Conservation (phyloP, 2,797 vertebrate genomes). For the Staurois parvus region DNA sequence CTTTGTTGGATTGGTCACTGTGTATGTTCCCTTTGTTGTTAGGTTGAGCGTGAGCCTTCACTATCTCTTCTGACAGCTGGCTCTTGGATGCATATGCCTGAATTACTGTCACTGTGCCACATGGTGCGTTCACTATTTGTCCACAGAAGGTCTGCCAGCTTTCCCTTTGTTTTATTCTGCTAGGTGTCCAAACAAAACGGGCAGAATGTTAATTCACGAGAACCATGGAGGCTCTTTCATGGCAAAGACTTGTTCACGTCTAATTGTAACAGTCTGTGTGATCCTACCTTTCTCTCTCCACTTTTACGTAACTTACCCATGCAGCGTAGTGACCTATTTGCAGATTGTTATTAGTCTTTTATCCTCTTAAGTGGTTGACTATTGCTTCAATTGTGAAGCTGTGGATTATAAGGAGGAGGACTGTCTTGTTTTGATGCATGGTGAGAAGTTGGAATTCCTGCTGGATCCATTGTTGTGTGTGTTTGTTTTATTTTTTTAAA, state of each 20-base stretch:
- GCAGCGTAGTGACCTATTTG: slow-evolving; percentile 71
- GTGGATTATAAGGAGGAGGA: slow-evolving; percentile 69
- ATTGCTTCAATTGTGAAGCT: slow-evolving; percentile 74
- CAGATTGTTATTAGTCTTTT: slow-evolving; percentile 68
- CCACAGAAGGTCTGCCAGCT: not conserved
- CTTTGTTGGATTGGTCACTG: not conserved
- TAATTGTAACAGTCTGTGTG: too few relatives aligned
- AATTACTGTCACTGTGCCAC: not conserved
- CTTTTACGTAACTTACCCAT: not conserved
- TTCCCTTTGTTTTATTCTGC: not conserved
- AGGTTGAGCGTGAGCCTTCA: not conserved
- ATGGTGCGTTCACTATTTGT: not conserved
- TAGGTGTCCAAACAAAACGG: not conserved
- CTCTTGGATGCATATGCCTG: slow-evolving; percentile 8
- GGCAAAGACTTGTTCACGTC: too few relatives aligned
- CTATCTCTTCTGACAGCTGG: slow-evolving; percentile 23
- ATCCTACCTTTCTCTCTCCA: not conserved
- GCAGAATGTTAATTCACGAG: not conserved
- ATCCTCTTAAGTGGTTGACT: slow-evolving; percentile 75
- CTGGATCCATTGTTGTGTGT: not conserved
- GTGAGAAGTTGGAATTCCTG: slow-evolving; percentile 36
- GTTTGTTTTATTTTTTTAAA: not conserved
- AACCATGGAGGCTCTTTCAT: too few relatives aligned
- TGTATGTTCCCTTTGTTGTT: slow-evolving; percentile 22
- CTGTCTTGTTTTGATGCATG: slow-evolving; percentile 70